Conservation (phyloP, 2,888 invertebrate genomes). For the Rapana venosa region DNA sequence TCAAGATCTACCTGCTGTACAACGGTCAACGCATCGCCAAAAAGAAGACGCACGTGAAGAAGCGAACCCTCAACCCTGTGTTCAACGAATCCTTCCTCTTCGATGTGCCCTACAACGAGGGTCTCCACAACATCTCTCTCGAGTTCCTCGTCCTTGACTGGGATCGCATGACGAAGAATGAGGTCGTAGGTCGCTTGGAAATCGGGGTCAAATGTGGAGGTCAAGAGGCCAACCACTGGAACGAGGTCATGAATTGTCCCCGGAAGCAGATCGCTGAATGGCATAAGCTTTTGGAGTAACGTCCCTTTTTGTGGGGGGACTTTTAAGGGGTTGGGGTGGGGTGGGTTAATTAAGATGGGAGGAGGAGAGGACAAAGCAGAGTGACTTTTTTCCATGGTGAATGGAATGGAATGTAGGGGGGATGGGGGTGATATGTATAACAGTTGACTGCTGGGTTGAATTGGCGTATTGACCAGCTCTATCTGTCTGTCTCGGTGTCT, state of each 20-base stretch:
- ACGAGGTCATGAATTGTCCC: constrained; percentile 97
- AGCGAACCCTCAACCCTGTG: constrained; percentile 96
- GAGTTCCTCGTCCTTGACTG: constrained; percentile 95
- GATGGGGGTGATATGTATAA: not conserved
- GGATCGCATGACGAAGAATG: constrained; percentile 99
- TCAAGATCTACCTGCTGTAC: constrained; percentile 97
- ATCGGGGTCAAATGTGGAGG: constrained; percentile 84
- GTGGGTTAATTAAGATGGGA: not conserved
- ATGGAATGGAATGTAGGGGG: not conserved
- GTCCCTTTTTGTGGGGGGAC: not conserved
- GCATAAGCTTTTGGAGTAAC: constrained; percentile 89
- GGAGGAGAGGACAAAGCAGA: not conserved
- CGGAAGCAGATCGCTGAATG: constrained; percentile 99
- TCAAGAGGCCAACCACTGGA: constrained; percentile 90
- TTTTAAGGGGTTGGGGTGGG: not conserved
- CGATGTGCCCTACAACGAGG: constrained; percentile 91
- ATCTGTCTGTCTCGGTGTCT: not conserved
- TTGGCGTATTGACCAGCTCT: not conserved
- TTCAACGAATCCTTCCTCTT: constrained; percentile 99
- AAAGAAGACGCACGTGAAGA: constrained; percentile 99
- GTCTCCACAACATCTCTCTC: constrained; percentile 87
- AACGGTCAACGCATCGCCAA: constrained; percentile 99
- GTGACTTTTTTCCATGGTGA: not conserved
- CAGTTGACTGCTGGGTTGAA: not conserved
- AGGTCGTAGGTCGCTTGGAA: constrained; percentile 97